Percentiles rank a stretch among this genome's conserved stretches.
Evolutionary conservation across 2,113 vertebrate genomes (phyloP).

Genomic region (Oostethus manadensis): DNA sequence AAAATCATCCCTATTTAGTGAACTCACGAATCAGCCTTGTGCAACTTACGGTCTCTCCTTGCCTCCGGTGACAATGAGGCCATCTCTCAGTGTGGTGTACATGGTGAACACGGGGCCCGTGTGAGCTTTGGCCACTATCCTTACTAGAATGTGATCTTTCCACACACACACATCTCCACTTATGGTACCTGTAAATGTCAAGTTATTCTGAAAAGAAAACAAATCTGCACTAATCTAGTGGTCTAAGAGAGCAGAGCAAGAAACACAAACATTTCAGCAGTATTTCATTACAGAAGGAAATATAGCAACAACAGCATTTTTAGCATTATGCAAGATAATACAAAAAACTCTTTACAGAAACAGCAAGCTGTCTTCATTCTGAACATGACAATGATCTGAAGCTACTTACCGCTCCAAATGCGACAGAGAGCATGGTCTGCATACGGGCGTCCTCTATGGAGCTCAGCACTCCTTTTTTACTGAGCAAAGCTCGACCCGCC

Average conservation of each 20-base stretch:
- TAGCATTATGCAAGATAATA: background rate
- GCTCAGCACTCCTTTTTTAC: slow-evolving; percentile 93
- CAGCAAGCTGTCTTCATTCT: background rate
- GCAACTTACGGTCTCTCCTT: slow-evolving; percentile 94
- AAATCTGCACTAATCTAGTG: slow-evolving; percentile 82
- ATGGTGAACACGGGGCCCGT: slow-evolving; percentile 97
- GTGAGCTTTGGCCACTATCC: slow-evolving; percentile 97
- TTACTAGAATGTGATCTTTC: slow-evolving; percentile 91
- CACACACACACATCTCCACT: slow-evolving; percentile 99
- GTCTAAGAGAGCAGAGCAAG: slow-evolving; percentile 69
- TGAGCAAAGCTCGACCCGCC: slow-evolving; percentile 88
- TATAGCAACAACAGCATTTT: background rate
- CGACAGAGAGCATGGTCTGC: slow-evolving; percentile 97
- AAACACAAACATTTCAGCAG: slow-evolving; percentile 60
- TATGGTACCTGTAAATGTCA: slow-evolving; percentile 99
- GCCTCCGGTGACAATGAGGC: slow-evolving; percentile 95
- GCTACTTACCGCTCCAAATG: slow-evolving; percentile 94
- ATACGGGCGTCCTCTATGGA: slow-evolving; percentile 87
- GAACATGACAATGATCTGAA: background rate
- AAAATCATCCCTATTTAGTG: no score
- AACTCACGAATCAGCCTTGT: no score
- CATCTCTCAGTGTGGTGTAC: slow-evolving; percentile 95
- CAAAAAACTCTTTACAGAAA: background rate
- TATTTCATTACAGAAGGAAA: slow-evolving; percentile 13
- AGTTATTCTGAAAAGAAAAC: slow-evolving; percentile 98